A percentile compares a stretch with the other conserved stretches of the same genome.
These are phyloP conservation scores for Pogoniulus pusillus DNA, from an alignment of 2,797 vertebrate species.

Conservation along the genomic window DNA sequence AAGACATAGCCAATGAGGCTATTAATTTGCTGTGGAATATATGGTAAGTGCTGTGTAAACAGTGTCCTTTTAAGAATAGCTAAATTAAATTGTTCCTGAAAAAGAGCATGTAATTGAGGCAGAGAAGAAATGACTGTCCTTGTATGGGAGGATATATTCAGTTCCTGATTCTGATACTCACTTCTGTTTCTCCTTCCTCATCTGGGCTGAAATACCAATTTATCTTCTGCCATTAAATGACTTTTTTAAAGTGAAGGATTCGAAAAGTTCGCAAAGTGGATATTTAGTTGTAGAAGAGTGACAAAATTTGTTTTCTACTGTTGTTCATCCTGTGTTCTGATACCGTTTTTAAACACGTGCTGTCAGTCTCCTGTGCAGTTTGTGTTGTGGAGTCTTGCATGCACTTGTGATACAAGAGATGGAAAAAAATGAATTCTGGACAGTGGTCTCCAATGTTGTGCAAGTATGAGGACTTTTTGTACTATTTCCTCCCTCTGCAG, in stretches of 20 bases:
- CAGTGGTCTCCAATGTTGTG: background rate
- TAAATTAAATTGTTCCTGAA: background rate
- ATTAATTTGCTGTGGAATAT: conserved; percentile 96
- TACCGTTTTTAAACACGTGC: background rate
- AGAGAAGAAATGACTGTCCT: background rate
- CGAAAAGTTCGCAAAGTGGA: background rate
- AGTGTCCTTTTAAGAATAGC: background rate
- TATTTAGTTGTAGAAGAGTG: background rate
- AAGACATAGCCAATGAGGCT: conserved; percentile 91
- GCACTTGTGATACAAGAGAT: background rate
- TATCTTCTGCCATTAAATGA: background rate
- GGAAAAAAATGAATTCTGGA: background rate
- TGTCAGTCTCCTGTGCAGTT: background rate
- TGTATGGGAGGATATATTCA: background rate
- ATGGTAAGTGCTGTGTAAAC: conserved; percentile 81
- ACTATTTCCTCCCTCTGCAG: background rate
- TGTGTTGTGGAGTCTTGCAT: background rate
- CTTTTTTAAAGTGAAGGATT: background rate
- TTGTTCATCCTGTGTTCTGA: background rate
- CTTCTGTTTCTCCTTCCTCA: background rate
- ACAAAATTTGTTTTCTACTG: background rate
- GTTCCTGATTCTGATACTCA: background rate
- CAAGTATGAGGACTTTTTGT: background rate
- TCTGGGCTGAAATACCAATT: background rate
- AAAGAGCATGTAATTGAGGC: background rate